Evolutionary conservation across 2,888 invertebrate genomes (phyloP), one percentile per base, ranked within the genome.

Genomic region (Tridacna gigas): DNA sequence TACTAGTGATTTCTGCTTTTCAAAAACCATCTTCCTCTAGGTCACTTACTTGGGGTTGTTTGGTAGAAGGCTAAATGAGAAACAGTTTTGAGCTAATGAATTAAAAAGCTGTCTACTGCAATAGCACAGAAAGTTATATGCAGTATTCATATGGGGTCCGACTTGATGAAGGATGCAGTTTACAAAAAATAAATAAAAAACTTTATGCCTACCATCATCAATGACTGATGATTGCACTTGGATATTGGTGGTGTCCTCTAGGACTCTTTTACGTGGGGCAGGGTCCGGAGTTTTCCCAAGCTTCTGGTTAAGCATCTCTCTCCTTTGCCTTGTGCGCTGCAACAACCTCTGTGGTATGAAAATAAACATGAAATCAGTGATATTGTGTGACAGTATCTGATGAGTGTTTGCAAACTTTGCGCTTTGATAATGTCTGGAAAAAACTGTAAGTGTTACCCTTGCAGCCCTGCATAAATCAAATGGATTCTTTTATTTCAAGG

Each of bases 281-380:
- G 91, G 90, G 66, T 93, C 93, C n/a, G 93, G 93, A 22, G 92
- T 91, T 66, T 91, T 92, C 11, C 92, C 91, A 61, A 93, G 86
- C 76, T 92, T 91, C 82, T 92, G 91, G 56, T 91, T 91, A 51
- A 93, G 76, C 83, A 90, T 86, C 63, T 92, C 93, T 63, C 92
- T 80, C 60, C 93, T 83, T 74, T 92, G 91, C 15, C 92, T 77
- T 2, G 93, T 91, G 48, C 92, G 84, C 77, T 93, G 92, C 37
- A 93, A 83, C 78, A 93, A 77, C 84, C 86, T 89, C 93, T 93
- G 86, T 13, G 86, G 83, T 26, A 26, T 65, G n/a, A 5, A 20
- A 18, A 18, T n/a, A 56, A 18, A 56, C n/a, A 5, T 20, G 18
- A 56, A 20, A 20, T 56, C 56, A n/a, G 18, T 5, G n/a, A 56